Conservation (phyloP, 2,797 vertebrate species). For the Psittacula echo region DNA sequence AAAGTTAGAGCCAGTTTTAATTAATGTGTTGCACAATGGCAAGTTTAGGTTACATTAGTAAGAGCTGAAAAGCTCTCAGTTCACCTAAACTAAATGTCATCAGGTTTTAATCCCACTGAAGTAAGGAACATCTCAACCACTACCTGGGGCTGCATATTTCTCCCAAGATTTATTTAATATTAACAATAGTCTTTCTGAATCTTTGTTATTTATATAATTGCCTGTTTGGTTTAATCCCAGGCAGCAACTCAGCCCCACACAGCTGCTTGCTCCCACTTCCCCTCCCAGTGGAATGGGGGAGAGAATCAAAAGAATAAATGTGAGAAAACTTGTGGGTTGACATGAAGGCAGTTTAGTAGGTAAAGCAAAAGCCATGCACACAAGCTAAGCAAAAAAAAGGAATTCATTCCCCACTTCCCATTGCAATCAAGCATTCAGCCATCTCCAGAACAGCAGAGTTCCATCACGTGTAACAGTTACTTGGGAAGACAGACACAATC, state of each 20-base stretch:
- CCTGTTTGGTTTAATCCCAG: not conserved
- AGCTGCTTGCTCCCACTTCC: not conserved
- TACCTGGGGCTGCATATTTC: not conserved
- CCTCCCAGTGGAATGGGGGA: not conserved
- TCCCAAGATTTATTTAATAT: not conserved
- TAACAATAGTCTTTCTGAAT: not conserved
- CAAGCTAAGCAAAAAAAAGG: not conserved
- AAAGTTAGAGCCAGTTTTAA: not conserved
- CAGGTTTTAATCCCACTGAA: not conserved
- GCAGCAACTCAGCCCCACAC: not conserved
- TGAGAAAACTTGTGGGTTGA: not conserved
- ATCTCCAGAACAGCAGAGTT: not conserved
- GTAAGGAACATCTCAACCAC: not conserved
- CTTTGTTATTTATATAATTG: not conserved
- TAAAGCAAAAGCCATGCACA: not conserved
- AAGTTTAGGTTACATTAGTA: not conserved
- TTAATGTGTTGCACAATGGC: not conserved
- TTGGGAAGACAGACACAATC: fast-evolving
- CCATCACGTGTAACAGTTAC: fast-evolving
- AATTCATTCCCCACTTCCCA: not conserved
- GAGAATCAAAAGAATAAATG: not conserved
- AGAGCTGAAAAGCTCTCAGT: not conserved
- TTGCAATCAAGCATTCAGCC: not conserved
- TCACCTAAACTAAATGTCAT: not conserved
- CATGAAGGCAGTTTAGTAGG: not conserved